Evolutionary conservation across 2,113 vertebrate species (phyloP), one percentile per base, ranked within the genome.

Genomic region (Crocuta crocuta): DNA sequence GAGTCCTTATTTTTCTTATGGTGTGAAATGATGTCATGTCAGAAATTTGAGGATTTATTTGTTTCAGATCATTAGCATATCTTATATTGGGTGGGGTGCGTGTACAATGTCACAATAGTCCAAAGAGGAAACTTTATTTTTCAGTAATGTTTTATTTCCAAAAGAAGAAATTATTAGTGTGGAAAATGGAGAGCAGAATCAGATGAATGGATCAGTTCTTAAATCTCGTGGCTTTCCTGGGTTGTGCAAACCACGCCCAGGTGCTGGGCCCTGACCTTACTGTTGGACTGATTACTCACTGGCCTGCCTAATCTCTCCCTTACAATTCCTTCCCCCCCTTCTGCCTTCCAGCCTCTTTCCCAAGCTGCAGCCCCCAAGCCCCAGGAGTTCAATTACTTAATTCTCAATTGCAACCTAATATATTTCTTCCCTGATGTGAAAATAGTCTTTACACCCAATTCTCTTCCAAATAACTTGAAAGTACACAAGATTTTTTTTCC

Each of bases 1-100:
- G 70, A 84, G 10, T 12, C 23, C 65, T 92, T 91, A 70, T 94
- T 96, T 94, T 94, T 74, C 55, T 84, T 84, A 68, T 15, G 76
- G 13, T 74, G 33, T 65, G 83, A 97, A 94, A 88, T 88, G 70
- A 94, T 88, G 94, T 90, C n/a, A 81, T 61, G n/a, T 96, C 65
- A 31, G 65, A 90, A 88, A 61, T 5, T 13, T 73, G 23, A 7
- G 4, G 1, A 6, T 24, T 79, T 63, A 7, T 95, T 94, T 94
- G 66, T 96, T 91, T 89, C 24, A 95, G 10, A 55, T 94, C 48
- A 31, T 96, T 93, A 93, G 50, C 35, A 43, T 81, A 88, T 88
- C 83, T 94, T 71, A 33, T 92, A 74, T 88, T 92, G 88, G 80
- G 39, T 74, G 5, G 71, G 45, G 1, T 74, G 48, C 35, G 11